Evolutionary conservation across 1,140 invertebrate species (phyloP), one percentile per base, ranked within the genome.

Genomic region (Drosophila auraria): DNA sequence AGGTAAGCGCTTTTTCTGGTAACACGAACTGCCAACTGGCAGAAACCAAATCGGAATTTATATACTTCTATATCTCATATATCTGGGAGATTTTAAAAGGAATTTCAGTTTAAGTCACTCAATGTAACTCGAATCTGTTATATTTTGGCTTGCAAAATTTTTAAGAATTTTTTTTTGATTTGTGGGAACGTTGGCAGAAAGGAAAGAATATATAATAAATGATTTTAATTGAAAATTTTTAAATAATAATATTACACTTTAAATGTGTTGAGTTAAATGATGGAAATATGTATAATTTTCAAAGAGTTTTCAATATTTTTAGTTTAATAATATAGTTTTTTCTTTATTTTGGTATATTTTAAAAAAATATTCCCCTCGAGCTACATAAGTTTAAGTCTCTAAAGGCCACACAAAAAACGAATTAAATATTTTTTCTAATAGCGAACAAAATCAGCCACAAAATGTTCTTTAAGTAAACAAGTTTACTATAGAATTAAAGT

Each of bases 1-100:
- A 92, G 91, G 91, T 92, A 83, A 89, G 90, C 81, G 42, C 54
- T 77, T 76, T 69, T 54, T 69, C 50, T 40, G 68, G 40, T 49
- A 71, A 70, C 50, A 5, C 23, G 17, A 69, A 69, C 33, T 51
- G 50, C 68, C 50, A 57, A 57, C 49, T 56, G 63, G 62, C 49
- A 33, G 27, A 30, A 44, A 65, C 12, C 33, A 38, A 38, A 57
- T 57, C 54, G n/a, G 38, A 57, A 12, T 14, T 14, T 42, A 40
- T 20, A 64, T 23, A n/a, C 17, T 23, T 5, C 23, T 7, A 64
- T 25, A n/a, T 38, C 17, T 56, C 33, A 54, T 17, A 70, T 33
- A 42, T 36, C 23, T 17, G 12, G 5, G 8, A 50, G 8, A 51
- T 33, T 65, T 69, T 49, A 17, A 14, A 64, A 40, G 59, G 23